Evolutionary conservation across 2,797 vertebrate genomes (phyloP), one percentile per base, ranked within the genome.

Genomic region (Propithecus perrieri): DNA sequence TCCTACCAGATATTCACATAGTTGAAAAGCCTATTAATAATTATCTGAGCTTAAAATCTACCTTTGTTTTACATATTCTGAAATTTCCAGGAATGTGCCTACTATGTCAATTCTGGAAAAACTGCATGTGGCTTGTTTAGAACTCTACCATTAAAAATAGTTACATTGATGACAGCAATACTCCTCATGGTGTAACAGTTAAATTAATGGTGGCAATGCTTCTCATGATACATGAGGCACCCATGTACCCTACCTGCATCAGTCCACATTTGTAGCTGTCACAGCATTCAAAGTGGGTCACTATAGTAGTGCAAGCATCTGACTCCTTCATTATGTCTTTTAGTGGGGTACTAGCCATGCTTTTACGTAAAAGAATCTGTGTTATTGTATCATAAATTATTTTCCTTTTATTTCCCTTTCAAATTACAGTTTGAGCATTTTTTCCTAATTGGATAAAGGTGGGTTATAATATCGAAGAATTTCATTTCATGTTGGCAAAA

Each of bases 31-130:
- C 65, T 78, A 2, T 89, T 85, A 71, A 18, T 78, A 61, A 57
- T 50, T 12, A 69, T 85, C 46, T 65, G 30, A 86, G 46, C 61
- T 88, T 94, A 94, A 91, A 94, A 86, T 48, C 53, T 55, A n/a
- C 8, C 50, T 87, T 80, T 87, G 35, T 67, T 69, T 94, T 15
- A 50, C 1, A 78, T 22, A 38, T 30, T 28, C 69, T 55, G 59
- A 75, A 50, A 71, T 67, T 67, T 86, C 81, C 26, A 89, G 53
- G 35, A 72, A 83, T 41, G 38, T 79, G 81, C 84, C 85, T 59
- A 38, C 17, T 61, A 0, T 30, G 28, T 41, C 43, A 50, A 0
- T 55, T 79, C 78, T 71, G 24, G 59, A 84, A 95, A 93, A 18
- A 50, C n/a, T 48, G 6, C 24, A 26, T 55, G n/a, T 28, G 74